Percentiles rank a stretch among this genome's conserved stretches.
Conservation (phyloP, 2,113 vertebrate genomes). For the Turdus rufiventris region DNA sequence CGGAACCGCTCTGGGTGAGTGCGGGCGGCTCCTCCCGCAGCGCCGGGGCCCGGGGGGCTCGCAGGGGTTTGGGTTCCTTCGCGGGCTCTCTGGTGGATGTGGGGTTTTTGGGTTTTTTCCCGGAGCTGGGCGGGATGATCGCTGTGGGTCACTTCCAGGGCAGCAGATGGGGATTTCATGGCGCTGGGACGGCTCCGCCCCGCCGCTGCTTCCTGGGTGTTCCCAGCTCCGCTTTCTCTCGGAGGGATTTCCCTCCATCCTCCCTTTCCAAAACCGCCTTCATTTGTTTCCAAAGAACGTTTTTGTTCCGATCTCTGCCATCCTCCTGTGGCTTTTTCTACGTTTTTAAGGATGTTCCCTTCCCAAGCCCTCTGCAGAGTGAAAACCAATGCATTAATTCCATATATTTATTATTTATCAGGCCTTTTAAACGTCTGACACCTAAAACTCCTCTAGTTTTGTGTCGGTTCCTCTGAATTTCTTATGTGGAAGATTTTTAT, state of each 20-base stretch:
- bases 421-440: accelerated
- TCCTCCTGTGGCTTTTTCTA: too few species aligned
- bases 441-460: neutral
- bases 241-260: neutral
- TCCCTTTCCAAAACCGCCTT: neutral
- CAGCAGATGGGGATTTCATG: accelerated
- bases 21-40: neutral
- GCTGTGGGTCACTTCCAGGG: neutral
- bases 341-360: neutral
- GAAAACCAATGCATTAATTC: neutral
- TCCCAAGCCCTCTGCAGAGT: neutral
- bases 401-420: neutral
- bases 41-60: neutral
- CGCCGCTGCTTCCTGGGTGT: neutral
- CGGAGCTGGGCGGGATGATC: accelerated
- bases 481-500: neutral
- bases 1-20: neutral
- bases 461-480: too few species aligned
- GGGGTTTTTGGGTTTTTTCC: too few species aligned
- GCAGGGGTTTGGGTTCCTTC: neutral
- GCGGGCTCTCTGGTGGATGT: neutral
- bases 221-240: neutral
- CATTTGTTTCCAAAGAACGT: accelerated
- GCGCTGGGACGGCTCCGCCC: neutral
- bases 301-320: neutral